phyloP scores from a whole-genome alignment of 2,888 invertebrate genomes.

The Eumerus sabulonum region DNA sequence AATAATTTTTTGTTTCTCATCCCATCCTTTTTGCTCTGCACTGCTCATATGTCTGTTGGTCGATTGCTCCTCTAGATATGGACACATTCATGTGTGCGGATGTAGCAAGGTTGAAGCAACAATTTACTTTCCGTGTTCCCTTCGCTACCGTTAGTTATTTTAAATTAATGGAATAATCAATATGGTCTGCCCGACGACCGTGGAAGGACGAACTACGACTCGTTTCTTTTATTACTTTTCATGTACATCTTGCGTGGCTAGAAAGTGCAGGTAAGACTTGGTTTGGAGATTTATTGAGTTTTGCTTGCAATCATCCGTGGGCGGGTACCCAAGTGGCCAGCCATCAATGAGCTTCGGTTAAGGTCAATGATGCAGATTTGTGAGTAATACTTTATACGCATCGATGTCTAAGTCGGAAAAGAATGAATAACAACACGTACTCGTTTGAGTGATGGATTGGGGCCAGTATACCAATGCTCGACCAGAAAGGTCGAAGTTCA shows the following conservation, averaged over 20 bases:
- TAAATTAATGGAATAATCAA: conserved; percentile 68
- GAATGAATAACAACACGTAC: no score
- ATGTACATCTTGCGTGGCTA: not conserved
- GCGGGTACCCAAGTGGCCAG: not conserved
- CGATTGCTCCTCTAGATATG: not conserved
- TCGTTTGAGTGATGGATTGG: no score
- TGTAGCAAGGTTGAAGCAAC: conserved; percentile 59
- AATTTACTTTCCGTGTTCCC: conserved; percentile 36
- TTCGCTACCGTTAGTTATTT: conserved; percentile 42
- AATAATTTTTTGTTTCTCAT: conserved; percentile 57
- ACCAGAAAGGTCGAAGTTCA: no score
- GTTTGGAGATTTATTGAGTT: conserved; percentile 37
- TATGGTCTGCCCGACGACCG: conserved; percentile 37
- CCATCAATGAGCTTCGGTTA: conserved; percentile 15
- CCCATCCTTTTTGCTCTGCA: not conserved
- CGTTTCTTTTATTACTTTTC: no score
- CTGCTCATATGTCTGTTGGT: not conserved
- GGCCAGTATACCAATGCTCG: no score
- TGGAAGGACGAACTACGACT: no score
- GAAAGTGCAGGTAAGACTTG: conserved; percentile 42
- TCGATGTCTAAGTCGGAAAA: no score
- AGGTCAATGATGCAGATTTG: conserved; percentile 19
- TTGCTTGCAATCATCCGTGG: conserved; percentile 16
- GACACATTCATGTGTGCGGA: conserved; percentile 6
- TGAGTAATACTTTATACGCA: no score